These are phyloP conservation scores for Sylvilagus bachmani DNA, from an alignment of 2,113 vertebrate genomes.

Conservation along the genomic window DNA sequence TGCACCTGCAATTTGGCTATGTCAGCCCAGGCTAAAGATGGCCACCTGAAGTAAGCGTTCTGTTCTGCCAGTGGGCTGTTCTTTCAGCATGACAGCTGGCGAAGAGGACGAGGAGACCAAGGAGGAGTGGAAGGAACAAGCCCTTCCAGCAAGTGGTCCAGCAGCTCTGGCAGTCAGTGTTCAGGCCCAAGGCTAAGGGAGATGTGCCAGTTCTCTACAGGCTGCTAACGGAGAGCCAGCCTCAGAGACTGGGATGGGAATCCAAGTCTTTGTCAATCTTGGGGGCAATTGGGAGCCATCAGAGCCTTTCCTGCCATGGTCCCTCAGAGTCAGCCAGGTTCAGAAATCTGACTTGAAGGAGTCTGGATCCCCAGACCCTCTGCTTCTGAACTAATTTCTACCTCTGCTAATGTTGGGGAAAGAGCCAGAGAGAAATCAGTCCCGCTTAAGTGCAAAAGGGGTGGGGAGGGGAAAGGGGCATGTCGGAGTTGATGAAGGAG, in stretches of 20 bases:
- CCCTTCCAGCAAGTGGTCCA: not conserved
- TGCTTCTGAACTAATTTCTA: constrained; percentile 15
- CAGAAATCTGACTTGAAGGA: not conserved
- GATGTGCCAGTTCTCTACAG: not conserved
- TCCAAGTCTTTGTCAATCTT: not conserved
- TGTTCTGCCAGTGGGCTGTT: constrained; percentile 38
- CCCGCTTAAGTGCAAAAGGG: not conserved
- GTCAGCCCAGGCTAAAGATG: constrained; percentile 37
- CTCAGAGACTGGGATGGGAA: not conserved
- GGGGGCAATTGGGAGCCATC: not conserved
- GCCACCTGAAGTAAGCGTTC: not conserved
- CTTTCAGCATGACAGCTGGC: not conserved
- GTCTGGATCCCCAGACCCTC: not conserved
- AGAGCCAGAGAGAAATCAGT: constrained; percentile 49
- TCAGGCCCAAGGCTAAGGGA: not conserved
- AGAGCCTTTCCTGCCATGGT: not conserved
- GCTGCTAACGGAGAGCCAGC: not conserved
- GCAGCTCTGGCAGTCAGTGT: constrained; percentile 16
- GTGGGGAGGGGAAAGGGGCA: not conserved
- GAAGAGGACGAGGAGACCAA: not conserved
- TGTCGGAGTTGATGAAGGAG: not conserved
- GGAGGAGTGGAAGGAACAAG: not conserved
- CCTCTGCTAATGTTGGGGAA: constrained; percentile 51
- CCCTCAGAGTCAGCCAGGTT: not conserved
- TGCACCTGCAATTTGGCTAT: not conserved